Conservation (phyloP, 1,140 invertebrate species). For the Drosophila micromelanica region DNA sequence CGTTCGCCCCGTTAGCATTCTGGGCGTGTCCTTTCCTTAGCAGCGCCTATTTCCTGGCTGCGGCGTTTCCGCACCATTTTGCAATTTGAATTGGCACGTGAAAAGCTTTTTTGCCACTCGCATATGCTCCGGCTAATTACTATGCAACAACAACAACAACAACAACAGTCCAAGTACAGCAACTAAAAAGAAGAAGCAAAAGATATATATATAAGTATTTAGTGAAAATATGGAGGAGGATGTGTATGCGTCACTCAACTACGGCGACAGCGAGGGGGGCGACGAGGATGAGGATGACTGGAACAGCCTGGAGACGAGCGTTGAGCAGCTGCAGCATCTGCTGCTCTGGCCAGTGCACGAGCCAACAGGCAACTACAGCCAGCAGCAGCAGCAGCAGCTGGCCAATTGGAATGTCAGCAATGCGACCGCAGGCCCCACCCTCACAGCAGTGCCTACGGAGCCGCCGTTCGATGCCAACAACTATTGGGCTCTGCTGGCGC, state of each 20-base stretch:
- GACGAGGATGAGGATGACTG: slow-evolving; percentile 28
- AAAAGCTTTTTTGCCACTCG: slow-evolving; percentile 25
- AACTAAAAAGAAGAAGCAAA: slow-evolving; percentile 10
- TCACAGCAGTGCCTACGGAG: slow-evolving; percentile 2
- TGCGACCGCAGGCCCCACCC: slow-evolving; percentile 14
- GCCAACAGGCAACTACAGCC: slow-evolving; percentile 32
- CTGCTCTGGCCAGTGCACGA: slow-evolving; percentile 44
- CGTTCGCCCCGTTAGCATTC: slow-evolving; percentile 10
- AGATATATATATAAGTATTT: not conserved
- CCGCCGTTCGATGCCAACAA: slow-evolving; percentile 85
- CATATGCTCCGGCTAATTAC: slow-evolving; percentile 73
- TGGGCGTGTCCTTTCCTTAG: slow-evolving; percentile 6
- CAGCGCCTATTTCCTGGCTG: slow-evolving; percentile 18
- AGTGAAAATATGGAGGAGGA: slow-evolving; percentile 67
- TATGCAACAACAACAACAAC: slow-evolving; percentile 48
- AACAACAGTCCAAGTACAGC: slow-evolving; percentile 1
- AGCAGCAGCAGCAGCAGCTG: slow-evolving; percentile 34
- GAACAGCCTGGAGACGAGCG: slow-evolving; percentile 56
- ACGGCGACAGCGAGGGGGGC: slow-evolving; percentile 49
- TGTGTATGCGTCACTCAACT: slow-evolving; percentile 71
- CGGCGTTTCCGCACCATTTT: slow-evolving; percentile 64
- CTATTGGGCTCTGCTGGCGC: slow-evolving; percentile 90
- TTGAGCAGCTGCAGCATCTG: slow-evolving; percentile 47
- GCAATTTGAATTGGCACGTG: slow-evolving; percentile 50
- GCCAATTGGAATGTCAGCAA: slow-evolving; percentile 56